phyloP scores from a whole-genome alignment of 2,113 vertebrate species.

The Dasypus novemcinctus region DNA sequence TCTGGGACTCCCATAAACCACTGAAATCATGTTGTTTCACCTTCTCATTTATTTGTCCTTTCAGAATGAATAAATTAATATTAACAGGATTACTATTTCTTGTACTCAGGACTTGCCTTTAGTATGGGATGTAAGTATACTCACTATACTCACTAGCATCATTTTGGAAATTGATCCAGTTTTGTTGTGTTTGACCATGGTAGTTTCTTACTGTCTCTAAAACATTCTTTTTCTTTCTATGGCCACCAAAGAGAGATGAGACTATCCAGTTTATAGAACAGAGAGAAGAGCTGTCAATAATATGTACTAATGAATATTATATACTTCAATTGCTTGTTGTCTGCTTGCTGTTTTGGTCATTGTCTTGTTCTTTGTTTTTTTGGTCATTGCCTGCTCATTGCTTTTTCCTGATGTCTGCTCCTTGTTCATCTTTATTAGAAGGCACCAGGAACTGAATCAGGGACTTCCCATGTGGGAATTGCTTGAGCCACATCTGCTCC shows the following conservation, averaged over 20 bases:
- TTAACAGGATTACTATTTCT: background rate
- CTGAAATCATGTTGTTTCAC: background rate
- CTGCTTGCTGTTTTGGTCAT: too few species aligned
- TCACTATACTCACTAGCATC: background rate
- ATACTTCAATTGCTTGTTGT: background rate
- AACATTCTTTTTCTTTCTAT: background rate
- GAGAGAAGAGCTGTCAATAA: background rate
- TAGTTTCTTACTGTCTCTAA: background rate
- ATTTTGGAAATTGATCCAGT: background rate
- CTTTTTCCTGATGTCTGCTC: too few species aligned
- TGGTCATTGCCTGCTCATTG: too few species aligned
- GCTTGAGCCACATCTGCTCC: background rate
- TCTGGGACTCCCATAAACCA: too few species aligned
- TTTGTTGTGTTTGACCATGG: background rate
- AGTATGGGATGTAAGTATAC: background rate
- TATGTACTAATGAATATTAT: background rate
- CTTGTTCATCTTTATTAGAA: too few species aligned
- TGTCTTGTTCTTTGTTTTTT: too few species aligned
- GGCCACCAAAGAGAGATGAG: background rate
- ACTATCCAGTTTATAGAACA: background rate
- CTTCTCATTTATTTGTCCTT: background rate
- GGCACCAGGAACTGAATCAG: too few species aligned
- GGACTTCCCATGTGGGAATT: conserved; percentile 52
- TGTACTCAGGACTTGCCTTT: background rate
- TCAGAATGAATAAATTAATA: background rate